These are phyloP conservation scores for Chauna torquata DNA, from an alignment of 2,113 vertebrate species.

Conservation along the genomic window DNA sequence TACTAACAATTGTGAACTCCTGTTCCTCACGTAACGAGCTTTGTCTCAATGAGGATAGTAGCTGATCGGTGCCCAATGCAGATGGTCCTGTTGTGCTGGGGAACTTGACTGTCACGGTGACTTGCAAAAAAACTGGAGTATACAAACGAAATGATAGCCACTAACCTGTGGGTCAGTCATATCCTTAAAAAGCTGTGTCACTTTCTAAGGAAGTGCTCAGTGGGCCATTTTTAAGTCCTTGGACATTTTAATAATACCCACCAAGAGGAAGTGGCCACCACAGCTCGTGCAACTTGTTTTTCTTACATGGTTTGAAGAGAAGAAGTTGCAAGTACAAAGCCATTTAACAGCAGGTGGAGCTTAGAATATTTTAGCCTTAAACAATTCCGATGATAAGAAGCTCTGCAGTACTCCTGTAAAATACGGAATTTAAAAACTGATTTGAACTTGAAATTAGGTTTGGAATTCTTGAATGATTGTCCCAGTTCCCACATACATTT, in stretches of 20 bases:
- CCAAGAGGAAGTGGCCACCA: not conserved
- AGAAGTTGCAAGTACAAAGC: not conserved
- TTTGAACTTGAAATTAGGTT: not conserved
- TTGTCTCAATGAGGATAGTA: not conserved
- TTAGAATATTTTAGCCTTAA: not conserved
- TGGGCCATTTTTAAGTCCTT: not conserved
- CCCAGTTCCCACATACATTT: not conserved
- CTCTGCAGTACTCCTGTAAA: not conserved
- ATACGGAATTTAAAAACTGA: not conserved
- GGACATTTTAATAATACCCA: not conserved
- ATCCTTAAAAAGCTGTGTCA: not conserved
- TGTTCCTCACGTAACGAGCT: not conserved
- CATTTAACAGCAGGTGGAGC: not conserved
- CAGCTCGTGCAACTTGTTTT: not conserved
- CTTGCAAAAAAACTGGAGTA: not conserved
- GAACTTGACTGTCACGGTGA: slow-evolving; percentile 6
- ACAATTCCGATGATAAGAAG: not conserved
- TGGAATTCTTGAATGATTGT: not conserved
- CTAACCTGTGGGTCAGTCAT: not conserved
- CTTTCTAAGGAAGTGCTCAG: not conserved
- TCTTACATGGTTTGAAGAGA: not conserved
- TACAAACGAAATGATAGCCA: not conserved
- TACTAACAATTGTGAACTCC: not conserved
- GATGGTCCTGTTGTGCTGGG: not conserved
- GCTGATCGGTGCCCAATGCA: not conserved